Percentiles rank a stretch among this genome's conserved stretches.
Evolutionary conservation across 2,797 vertebrate species (phyloP).

Genomic region (Myotis daubentonii): DNA sequence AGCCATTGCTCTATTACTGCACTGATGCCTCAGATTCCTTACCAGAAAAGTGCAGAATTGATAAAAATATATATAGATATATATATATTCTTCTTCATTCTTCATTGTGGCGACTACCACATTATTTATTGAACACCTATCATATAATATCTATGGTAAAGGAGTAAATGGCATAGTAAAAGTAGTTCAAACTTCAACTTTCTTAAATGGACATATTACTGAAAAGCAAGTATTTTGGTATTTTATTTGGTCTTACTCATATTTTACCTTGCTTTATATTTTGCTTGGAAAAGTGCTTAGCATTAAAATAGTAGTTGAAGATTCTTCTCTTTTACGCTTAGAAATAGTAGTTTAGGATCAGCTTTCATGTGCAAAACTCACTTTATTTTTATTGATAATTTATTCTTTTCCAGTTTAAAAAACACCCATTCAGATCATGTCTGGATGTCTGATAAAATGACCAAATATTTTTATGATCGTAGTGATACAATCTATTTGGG

Average conservation of each 20-base stretch:
- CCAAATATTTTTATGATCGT: background rate
- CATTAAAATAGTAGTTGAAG: background rate
- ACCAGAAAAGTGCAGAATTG: background rate
- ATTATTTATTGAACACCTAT: background rate
- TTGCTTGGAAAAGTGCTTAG: background rate
- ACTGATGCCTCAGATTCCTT: background rate
- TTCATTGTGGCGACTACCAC: background rate
- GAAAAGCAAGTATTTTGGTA: slow-evolving; percentile 27
- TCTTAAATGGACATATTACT: background rate
- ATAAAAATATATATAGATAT: no score
- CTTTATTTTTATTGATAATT: slow-evolving; percentile 41
- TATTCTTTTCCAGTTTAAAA: background rate
- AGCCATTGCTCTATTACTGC: background rate
- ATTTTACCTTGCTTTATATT: slow-evolving; percentile 20
- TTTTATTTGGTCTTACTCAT: background rate
- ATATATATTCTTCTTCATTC: background rate
- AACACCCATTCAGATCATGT: background rate
- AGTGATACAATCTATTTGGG: slow-evolving; percentile 14
- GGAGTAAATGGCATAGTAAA: background rate
- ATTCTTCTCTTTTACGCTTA: background rate
- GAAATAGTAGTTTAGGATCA: background rate
- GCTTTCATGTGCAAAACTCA: background rate
- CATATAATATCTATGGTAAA: background rate
- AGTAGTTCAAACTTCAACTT: background rate
- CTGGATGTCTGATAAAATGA: background rate